Percentiles rank a stretch among this genome's conserved stretches.
These are phyloP conservation scores for Aotus griseimembra DNA, from an alignment of 2,797 vertebrate genomes.

Conservation along the genomic window DNA sequence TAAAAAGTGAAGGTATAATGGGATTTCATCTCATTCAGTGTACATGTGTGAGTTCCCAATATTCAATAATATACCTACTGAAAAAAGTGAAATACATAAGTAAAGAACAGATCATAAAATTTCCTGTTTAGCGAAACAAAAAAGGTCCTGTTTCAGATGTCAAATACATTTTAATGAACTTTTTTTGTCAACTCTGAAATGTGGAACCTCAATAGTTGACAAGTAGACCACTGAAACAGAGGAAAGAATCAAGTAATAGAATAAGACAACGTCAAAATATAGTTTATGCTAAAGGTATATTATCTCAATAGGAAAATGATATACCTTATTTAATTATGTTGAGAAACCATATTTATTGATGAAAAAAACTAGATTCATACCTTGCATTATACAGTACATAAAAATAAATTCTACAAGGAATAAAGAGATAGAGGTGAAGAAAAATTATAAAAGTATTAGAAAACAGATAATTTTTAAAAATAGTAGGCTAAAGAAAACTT, in stretches of 20 bases:
- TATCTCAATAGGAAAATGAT: neutral
- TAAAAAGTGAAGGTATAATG: neutral
- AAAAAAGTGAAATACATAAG: neutral
- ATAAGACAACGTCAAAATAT: neutral
- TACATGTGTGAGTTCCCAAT: neutral
- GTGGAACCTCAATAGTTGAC: neutral
- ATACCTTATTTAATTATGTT: neutral
- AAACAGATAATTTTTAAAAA: neutral
- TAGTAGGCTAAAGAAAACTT: neutral
- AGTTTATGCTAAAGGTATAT: constrained; percentile 1
- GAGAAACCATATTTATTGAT: constrained; percentile 26
- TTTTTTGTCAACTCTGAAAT: constrained; percentile 20
- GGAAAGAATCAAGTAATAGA: neutral
- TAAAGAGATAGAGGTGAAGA: neutral
- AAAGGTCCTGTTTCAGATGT: neutral
- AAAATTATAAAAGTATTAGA: constrained; percentile 9
- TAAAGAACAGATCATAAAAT: neutral
- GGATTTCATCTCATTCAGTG: neutral
- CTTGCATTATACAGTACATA: neutral
- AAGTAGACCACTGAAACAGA: neutral
- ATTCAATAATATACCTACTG: neutral
- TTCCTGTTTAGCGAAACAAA: neutral
- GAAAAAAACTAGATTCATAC: constrained; percentile 2
- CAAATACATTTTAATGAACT: constrained; percentile 13
- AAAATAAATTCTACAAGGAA: constrained; percentile 47